These are phyloP conservation scores for Drosophila subobscura DNA, from an alignment of 1,140 invertebrate species.

Conservation along the genomic window DNA sequence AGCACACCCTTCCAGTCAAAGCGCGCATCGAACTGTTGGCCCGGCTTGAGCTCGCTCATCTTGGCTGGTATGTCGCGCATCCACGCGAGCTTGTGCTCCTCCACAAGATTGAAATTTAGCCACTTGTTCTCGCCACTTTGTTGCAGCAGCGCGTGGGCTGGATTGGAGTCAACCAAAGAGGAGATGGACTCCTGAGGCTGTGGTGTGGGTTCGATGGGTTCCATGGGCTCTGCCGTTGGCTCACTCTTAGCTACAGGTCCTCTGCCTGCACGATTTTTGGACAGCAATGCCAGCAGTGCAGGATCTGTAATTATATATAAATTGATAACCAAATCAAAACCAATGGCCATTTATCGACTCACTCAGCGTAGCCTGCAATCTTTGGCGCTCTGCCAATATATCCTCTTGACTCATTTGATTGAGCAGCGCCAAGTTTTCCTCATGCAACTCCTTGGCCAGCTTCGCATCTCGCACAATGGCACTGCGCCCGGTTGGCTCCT, in stretches of 20 bases:
- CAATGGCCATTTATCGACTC: slow-evolving; percentile 33
- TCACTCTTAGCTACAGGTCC: background rate
- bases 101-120: slow-evolving; percentile 92
- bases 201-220: slow-evolving; percentile 14
- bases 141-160: slow-evolving; percentile 86
- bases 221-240: background rate
- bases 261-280: slow-evolving; percentile 84
- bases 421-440: slow-evolving; percentile 89
- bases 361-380: slow-evolving; percentile 87
- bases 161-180: slow-evolving; percentile 59
- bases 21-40: slow-evolving; percentile 89
- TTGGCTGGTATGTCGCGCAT: slow-evolving; percentile 88
- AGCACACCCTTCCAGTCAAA: slow-evolving; percentile 88
- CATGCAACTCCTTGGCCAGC: slow-evolving; percentile 87
- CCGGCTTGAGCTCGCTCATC: slow-evolving; percentile 82
- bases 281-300: slow-evolving; percentile 85
- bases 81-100: slow-evolving; percentile 94
- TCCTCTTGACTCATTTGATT: slow-evolving; percentile 89
- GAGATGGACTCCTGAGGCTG: slow-evolving; percentile 33
- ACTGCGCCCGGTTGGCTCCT: slow-evolving; percentile 74
- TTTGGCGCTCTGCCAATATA: slow-evolving; percentile 89
- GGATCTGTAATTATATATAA: slow-evolving; percentile 54
- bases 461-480: slow-evolving; percentile 85
- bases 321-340: background rate
- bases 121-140: slow-evolving; percentile 88